Evolutionary conservation across 2,113 vertebrate species (phyloP), one percentile per base, ranked within the genome.

Genomic region (Varanus salvator): DNA sequence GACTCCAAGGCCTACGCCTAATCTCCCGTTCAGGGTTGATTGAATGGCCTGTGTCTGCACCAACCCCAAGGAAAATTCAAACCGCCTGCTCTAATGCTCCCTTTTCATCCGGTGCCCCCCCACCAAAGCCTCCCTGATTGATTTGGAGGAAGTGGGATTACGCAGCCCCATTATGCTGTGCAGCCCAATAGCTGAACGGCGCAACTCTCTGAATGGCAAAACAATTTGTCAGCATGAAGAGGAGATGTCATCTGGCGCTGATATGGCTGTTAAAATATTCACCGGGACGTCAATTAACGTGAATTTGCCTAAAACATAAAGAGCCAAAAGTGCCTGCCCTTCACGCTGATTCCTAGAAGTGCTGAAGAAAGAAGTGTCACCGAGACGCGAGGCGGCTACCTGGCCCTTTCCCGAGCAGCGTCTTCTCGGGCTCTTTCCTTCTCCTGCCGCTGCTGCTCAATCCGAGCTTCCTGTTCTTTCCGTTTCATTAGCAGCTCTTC

Each of bases 341-440:
- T 66, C 34, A 44, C 25, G 6, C 12, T 48, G 14, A 31, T 9
- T 14, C 25, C 48, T 34, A 74, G 1, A 44, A 44, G 25, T 14
- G 4, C 57, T 66, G 4, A 31, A 25, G 21, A 9, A 1, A 6
- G n/a, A 4, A 38, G 12, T 68, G 76, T 66, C 8, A 8, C 14
- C 50, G 38, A 0, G 54, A 44, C 14, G 0, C 0, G 50, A 77
- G 21, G 0, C 8, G 76, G 25, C 52, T 95, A 99, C 99, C 99
- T 99, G 52, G 99, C 99, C 90, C 99, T 97, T 93, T 99, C 99
- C 12, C 99, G 96, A 0, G 99, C 99, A 0, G 99, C 99, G 76
- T 99, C 99, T 86, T 99, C 99, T 11, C 99, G 97, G 0, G 99
- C 99, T 83, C 98, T 98, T 81, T 99, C 99, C 85, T 99, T 99